These are phyloP conservation scores for Zoroaster sp. DNA, from an alignment of 53 echinoderm and acorn worm genomes.

Conservation along the genomic window DNA sequence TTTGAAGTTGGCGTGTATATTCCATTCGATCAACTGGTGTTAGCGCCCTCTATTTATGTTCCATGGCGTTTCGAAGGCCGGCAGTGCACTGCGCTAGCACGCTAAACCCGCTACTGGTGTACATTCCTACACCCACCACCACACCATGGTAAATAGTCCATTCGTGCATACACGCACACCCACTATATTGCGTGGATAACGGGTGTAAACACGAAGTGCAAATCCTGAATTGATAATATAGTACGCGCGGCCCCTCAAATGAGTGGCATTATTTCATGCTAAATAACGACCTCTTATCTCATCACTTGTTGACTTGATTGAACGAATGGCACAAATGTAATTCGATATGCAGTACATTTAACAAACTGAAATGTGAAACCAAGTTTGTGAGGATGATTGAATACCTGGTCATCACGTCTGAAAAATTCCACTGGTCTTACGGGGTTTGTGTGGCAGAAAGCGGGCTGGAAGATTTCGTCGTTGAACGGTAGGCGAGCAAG, in stretches of 20 bases:
- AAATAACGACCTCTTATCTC: too few relatives aligned
- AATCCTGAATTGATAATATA: too few relatives aligned
- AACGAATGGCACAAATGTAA: background rate
- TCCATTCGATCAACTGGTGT: background rate
- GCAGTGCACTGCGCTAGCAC: background rate
- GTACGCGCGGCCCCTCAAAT: too few relatives aligned
- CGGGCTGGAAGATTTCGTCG: background rate
- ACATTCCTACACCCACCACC: background rate
- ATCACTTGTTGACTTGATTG: background rate
- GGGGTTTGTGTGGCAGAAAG: background rate
- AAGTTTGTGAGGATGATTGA: background rate
- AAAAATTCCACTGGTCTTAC: background rate
- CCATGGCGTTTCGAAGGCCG: background rate
- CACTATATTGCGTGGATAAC: background rate
- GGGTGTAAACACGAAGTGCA: too few relatives aligned
- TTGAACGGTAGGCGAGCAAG: constrained; percentile 15
- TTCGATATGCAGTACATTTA: background rate
- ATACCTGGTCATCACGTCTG: background rate
- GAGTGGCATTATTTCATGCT: too few relatives aligned
- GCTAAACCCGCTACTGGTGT: background rate
- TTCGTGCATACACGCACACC: background rate
- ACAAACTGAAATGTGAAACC: background rate
- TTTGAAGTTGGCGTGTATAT: background rate
- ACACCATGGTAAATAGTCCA: too few relatives aligned
- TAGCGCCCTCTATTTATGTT: background rate